A percentile compares a stretch with the other conserved stretches of the same genome.
These are phyloP conservation scores for Lapara coniferarum DNA, from an alignment of 2,888 invertebrate genomes.

Conservation along the genomic window DNA sequence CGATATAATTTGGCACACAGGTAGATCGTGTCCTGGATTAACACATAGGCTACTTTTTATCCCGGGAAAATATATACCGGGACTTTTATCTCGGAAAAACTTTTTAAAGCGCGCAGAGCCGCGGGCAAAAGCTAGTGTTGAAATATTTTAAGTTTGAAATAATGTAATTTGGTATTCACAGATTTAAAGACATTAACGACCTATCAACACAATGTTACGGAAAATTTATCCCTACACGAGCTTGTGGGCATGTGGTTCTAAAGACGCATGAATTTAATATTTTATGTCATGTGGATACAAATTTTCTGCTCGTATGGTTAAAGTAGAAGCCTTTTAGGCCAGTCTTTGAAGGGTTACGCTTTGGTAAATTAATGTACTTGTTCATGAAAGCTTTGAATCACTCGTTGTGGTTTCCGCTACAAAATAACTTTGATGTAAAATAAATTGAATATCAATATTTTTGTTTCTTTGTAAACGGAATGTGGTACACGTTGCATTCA, in stretches of 20 bases:
- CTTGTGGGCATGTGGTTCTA: neutral
- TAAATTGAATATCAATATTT: too few relatives aligned
- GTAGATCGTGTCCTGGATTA: too few relatives aligned
- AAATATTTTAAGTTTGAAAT: neutral
- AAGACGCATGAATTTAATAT: constrained; percentile 1
- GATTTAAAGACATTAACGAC: neutral
- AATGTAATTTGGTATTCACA: neutral
- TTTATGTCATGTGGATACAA: neutral
- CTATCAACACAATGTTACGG: neutral
- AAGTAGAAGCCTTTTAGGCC: neutral
- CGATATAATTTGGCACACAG: too few relatives aligned
- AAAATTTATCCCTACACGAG: neutral
- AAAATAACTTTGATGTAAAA: too few relatives aligned
- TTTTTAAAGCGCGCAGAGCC: too few relatives aligned
- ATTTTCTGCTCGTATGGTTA: constrained; percentile 4
- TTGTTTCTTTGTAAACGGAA: too few relatives aligned
- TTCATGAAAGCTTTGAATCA: neutral
- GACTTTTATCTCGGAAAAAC: too few relatives aligned
- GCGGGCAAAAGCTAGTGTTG: too few relatives aligned
- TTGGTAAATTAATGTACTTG: neutral
- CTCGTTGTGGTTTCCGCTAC: neutral
- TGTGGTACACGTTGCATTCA: too few relatives aligned
- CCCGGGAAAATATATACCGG: too few relatives aligned
- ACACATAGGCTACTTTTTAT: too few relatives aligned
- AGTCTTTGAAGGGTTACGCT: neutral